Percentiles rank a stretch among this genome's conserved stretches.
phyloP scores from a whole-genome alignment of 2,797 vertebrate genomes.

The Poecile montanus region DNA sequence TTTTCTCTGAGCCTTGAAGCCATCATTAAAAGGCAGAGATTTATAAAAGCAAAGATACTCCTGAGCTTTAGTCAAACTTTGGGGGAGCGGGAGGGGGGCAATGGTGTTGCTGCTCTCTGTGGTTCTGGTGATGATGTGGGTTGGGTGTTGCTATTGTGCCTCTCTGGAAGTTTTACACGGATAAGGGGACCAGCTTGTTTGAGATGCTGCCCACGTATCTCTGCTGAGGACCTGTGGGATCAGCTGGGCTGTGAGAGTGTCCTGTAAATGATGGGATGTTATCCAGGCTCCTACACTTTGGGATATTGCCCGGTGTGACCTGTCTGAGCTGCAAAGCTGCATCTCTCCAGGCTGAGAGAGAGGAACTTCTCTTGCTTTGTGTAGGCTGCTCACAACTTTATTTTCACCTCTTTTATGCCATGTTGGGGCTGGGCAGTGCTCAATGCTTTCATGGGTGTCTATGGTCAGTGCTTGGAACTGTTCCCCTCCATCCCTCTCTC shows the following conservation, averaged over 20 bases:
- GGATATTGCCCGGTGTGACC: not conserved
- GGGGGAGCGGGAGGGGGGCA: not conserved
- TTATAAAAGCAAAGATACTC: conserved; percentile 78
- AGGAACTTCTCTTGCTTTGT: not conserved
- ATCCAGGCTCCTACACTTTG: not conserved
- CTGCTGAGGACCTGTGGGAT: not conserved
- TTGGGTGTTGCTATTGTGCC: not conserved
- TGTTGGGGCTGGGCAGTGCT: not conserved
- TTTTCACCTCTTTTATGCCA: not conserved
- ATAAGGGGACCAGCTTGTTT: not conserved
- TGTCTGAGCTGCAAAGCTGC: not conserved
- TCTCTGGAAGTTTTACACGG: not conserved
- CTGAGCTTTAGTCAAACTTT: conserved; percentile 81
- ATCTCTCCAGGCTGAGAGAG: not conserved
- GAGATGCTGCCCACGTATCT: not conserved
- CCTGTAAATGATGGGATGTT: accelerated
- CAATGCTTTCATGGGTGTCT: accelerated
- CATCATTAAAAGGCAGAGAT: conserved; percentile 82
- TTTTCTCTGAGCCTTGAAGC: conserved; percentile 77
- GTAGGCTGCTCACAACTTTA: not conserved
- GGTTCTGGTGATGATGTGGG: not conserved
- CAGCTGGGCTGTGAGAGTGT: not conserved
- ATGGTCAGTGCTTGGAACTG: not conserved
- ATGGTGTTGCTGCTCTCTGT: not conserved
- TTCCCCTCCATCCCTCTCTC: not conserved